phyloP scores from a whole-genome alignment of 2,113 vertebrate genomes.

The Turnix velox region DNA sequence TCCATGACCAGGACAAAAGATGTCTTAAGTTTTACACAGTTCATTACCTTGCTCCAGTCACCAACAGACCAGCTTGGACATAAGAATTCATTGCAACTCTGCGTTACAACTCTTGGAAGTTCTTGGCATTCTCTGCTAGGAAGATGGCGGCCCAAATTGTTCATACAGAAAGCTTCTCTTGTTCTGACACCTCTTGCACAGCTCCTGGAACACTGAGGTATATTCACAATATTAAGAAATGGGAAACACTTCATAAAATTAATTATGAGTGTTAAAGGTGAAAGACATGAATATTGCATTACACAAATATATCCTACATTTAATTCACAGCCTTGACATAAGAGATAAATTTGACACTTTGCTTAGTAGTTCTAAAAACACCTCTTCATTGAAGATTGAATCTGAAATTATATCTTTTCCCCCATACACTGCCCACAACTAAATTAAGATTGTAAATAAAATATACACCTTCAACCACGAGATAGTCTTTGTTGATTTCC shows the following conservation, averaged over 20 bases:
- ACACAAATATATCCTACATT: neutral
- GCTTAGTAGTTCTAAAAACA: neutral
- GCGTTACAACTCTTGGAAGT: conserved; percentile 69
- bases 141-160: conserved; percentile 84
- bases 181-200: conserved; percentile 83
- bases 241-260: neutral
- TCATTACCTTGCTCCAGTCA: conserved; percentile 91
- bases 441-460: neutral
- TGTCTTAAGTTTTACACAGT: neutral
- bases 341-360: neutral
- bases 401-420: neutral
- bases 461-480: neutral
- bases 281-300: neutral
- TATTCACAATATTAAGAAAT: neutral
- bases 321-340: neutral
- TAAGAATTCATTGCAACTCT: conserved; percentile 82
- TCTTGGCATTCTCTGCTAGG: conserved; percentile 82
- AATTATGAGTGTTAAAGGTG: neutral
- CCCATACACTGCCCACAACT: neutral
- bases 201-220: conserved; percentile 85
- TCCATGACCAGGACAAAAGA: fast-evolving
- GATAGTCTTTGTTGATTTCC: neutral
- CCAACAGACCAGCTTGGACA: conserved; percentile 88
- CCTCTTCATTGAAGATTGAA: neutral
- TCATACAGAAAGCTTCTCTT: conserved; percentile 88